A percentile compares a stretch with the other conserved stretches of the same genome.
These are phyloP conservation scores for Ceyx erithaca DNA, from an alignment of 2,797 vertebrate species.

Conservation along the genomic window DNA sequence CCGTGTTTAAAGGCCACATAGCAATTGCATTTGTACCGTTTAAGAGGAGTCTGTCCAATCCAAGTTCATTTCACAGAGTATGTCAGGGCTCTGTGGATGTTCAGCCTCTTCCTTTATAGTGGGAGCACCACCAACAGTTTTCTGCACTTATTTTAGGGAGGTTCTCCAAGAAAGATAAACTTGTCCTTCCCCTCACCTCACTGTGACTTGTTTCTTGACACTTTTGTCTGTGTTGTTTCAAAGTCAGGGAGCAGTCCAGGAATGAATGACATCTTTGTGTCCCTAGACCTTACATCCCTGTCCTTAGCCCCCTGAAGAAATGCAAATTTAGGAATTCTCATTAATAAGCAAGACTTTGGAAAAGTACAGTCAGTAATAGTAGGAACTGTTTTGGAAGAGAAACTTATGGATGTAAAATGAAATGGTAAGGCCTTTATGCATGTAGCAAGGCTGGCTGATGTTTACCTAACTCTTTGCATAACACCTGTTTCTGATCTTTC, in stretches of 20 bases:
- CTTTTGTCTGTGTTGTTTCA: background rate
- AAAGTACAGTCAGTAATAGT: background rate
- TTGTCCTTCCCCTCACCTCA: background rate
- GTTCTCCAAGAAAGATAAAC: background rate
- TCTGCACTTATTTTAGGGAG: background rate
- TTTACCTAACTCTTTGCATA: constrained; percentile 16
- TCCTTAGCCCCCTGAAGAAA: background rate
- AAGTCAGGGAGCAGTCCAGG: background rate
- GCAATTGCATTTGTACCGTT: background rate
- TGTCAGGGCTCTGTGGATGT: background rate
- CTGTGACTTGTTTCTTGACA: background rate
- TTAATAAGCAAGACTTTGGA: background rate
- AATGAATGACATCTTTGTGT: background rate
- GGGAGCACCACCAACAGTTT: background rate
- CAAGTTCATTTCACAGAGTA: background rate
- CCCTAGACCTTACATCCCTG: background rate
- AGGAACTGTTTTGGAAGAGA: background rate
- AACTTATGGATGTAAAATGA: background rate
- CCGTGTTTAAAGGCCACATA: background rate
- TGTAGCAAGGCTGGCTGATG: background rate
- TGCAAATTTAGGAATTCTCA: background rate
- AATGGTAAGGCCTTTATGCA: background rate
- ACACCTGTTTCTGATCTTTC: background rate
- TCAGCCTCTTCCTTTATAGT: background rate
- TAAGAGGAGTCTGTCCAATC: background rate